Base-by-base conservation (phyloP, 2,888 invertebrate genomes). In the Platypus cylindrus region DNA sequence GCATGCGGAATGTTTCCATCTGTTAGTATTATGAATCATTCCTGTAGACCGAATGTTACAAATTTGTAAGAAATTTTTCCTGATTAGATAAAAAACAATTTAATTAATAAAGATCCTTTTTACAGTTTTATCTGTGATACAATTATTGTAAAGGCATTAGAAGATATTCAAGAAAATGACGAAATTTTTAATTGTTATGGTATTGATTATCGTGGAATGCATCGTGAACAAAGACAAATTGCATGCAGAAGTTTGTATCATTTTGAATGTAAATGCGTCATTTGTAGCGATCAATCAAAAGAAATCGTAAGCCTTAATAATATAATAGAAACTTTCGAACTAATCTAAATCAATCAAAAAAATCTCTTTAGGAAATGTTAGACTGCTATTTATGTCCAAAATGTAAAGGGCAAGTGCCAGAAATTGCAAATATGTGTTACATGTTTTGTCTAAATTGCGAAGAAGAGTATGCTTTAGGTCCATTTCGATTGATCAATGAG, bases 1-100 rank as follows among this genome's bases (percentile, higher is more conserved):
- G 89, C 84, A 1, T 79, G 86, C 2, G 89, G 80, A 1, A 81
- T 91, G 52, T 89, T 82, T 56, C 84, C 90, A 0, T 77, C 84
- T 1, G 75, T 85, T 1, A 84, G 87, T 49, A 75, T 91, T 64
- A 83, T 91, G 75, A 95, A 94, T 60, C 94, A 95, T 63, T 82
- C 89, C 1, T 94, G 94, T 57, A 76, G 81, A 44, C 80, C 87
- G 4, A 81, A 80, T 49, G 79, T 90, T 38, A 73, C 76, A 32
- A 76, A 76, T 48, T 75, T 73, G 78, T 81, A 58, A 57, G 54
- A 54, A 36, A 11, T 4, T 23, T 13, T 14, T n/a, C n/a, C n/a
- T 5, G 20, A 3, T 30, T 16, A 26, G 17, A 22, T 5, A 5
- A 18, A 18, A 18, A 23, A 17, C 32, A n/a, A n/a, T n/a, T n/a